phyloP scores from a whole-genome alignment of 2,797 vertebrate species.

The Spinibarbus caldwelli region DNA sequence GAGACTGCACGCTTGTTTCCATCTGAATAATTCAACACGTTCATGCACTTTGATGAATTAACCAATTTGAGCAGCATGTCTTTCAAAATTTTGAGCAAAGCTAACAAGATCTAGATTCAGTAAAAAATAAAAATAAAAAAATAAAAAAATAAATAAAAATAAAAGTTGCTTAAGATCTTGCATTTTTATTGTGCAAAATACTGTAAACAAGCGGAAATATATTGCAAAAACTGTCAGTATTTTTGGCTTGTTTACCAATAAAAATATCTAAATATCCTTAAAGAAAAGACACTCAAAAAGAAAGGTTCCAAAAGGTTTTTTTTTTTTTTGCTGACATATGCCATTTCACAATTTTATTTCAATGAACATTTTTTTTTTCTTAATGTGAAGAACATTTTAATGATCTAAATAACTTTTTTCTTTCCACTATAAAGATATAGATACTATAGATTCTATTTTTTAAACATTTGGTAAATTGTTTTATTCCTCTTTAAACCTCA shows the following conservation, averaged over 20 bases:
- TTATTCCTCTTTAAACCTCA: background rate
- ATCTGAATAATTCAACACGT: conserved; percentile 71
- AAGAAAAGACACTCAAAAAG: background rate
- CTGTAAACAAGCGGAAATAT: background rate
- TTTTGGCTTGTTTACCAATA: background rate
- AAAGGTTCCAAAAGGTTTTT: background rate
- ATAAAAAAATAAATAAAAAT: too few relatives aligned
- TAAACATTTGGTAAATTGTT: background rate
- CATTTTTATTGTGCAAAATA: background rate
- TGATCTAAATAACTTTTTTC: too few relatives aligned
- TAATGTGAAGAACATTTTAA: too few relatives aligned
- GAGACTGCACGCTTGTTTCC: conserved; percentile 68
- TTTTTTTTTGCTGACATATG: too few relatives aligned
- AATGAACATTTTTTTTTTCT: too few relatives aligned
- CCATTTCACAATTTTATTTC: too few relatives aligned
- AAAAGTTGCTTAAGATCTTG: background rate
- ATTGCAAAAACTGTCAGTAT: background rate
- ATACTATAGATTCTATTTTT: too few relatives aligned
- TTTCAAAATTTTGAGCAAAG: background rate
- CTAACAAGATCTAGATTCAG: background rate
- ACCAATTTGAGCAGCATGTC: background rate
- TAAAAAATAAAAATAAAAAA: background rate
- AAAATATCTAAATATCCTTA: background rate
- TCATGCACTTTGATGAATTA: conserved; percentile 34
- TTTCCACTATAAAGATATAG: too few relatives aligned